These are phyloP conservation scores for Drosophila malerkotliana DNA, from an alignment of 1,140 invertebrate genomes.

Conservation along the genomic window DNA sequence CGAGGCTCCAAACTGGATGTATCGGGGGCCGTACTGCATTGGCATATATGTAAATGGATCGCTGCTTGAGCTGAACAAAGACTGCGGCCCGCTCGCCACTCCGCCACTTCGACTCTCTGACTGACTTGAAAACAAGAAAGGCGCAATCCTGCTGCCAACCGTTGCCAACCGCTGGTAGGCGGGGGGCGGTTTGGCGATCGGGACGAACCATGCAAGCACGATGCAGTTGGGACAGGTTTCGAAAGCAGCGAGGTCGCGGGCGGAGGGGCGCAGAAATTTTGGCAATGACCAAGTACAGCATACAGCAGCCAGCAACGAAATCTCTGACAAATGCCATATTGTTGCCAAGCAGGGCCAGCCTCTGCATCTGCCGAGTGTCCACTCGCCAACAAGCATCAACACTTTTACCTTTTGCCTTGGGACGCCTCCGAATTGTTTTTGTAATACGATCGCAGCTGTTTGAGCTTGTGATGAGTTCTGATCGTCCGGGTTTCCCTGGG, in stretches of 20 bases:
- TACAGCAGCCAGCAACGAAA: constrained; percentile 40
- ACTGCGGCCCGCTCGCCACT: constrained; percentile 48
- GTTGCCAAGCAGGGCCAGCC: constrained; percentile 55
- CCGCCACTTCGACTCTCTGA: constrained; percentile 43
- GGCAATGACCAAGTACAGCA: constrained; percentile 74
- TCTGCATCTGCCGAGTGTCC: constrained; percentile 24
- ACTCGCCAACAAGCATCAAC: constrained; percentile 1
- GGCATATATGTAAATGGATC: constrained; percentile 71
- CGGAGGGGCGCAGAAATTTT: constrained; percentile 50
- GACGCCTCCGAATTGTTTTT: constrained; percentile 16
- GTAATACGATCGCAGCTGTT: constrained; percentile 21
- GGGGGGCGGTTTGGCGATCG: constrained; percentile 18
- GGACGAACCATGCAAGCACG: constrained; percentile 56
- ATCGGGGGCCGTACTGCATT: constrained; percentile 43
- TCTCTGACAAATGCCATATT: constrained; percentile 68
- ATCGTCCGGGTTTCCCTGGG: neutral
- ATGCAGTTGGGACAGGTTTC: constrained; percentile 78
- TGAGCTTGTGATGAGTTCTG: neutral
- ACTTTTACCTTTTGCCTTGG: constrained; percentile 41
- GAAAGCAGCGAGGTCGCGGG: constrained; percentile 26
- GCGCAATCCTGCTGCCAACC: constrained; percentile 73
- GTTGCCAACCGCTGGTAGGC: constrained; percentile 43
- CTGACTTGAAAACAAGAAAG: constrained; percentile 67
- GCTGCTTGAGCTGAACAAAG: constrained; percentile 65
- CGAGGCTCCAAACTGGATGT: constrained; percentile 50